Percentiles rank a stretch among this genome's conserved stretches.
phyloP scores from a whole-genome alignment of 2,888 invertebrate genomes.

The Drosophila crucigera region DNA sequence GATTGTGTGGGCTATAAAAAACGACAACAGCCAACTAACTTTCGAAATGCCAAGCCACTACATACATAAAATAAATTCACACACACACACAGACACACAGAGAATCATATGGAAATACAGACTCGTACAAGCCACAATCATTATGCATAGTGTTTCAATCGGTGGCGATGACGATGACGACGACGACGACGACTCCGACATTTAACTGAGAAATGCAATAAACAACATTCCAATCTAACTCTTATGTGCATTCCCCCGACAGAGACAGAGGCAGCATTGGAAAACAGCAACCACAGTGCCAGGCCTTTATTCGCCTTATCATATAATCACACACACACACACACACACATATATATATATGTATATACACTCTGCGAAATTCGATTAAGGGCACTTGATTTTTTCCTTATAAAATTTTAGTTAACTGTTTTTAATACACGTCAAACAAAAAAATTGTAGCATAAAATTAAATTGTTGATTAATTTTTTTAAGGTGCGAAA shows the following conservation, averaged over 20 bases:
- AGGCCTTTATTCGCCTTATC: slow-evolving; percentile 65
- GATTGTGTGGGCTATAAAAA: slow-evolving; percentile 64
- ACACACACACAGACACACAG: slow-evolving; percentile 3
- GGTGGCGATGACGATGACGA: slow-evolving; percentile 32
- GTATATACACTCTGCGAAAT: neutral
- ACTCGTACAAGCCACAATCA: slow-evolving; percentile 51
- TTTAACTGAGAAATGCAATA: slow-evolving; percentile 74
- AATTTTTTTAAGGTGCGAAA: too few relatives aligned
- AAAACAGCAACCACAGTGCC: slow-evolving; percentile 37
- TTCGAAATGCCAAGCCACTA: slow-evolving; percentile 62
- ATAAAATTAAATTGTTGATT: too few relatives aligned
- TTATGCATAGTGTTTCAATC: slow-evolving; percentile 62
- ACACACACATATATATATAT: neutral
- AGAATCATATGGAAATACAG: slow-evolving; percentile 18
- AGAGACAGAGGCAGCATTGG: neutral
- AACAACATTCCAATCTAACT: slow-evolving; percentile 75
- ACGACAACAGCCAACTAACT: slow-evolving; percentile 49
- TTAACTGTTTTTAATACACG: too few relatives aligned
- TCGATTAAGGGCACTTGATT: too few relatives aligned
- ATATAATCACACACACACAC: slow-evolving; percentile 39
- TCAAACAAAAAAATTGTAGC: too few relatives aligned
- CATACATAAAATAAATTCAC: slow-evolving; percentile 7
- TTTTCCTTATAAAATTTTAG: too few relatives aligned
- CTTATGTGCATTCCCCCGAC: slow-evolving; percentile 32
- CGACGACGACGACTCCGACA: slow-evolving; percentile 51